phyloP scores from a whole-genome alignment of 2,888 invertebrate genomes.

The Phorcus lineatus region DNA sequence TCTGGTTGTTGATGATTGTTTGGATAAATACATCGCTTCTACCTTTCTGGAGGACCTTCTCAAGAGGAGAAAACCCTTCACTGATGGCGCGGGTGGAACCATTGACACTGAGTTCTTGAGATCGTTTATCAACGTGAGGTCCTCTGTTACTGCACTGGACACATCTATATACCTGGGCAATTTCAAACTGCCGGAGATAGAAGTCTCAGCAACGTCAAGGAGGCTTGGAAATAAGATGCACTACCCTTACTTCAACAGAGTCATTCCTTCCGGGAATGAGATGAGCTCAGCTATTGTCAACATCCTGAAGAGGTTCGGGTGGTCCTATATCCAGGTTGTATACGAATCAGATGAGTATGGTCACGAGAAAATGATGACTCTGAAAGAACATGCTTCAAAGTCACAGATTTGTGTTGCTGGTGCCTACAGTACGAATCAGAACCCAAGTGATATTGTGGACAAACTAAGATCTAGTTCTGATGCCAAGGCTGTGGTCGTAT shows the following conservation, averaged over 20 bases:
- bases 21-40: constrained; percentile 48
- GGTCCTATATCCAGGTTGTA: constrained; percentile 75
- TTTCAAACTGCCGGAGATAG: constrained; percentile 78
- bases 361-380: constrained; percentile 25
- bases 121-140: constrained; percentile 53
- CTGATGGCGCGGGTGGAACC: constrained; percentile 40
- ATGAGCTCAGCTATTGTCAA: constrained; percentile 66
- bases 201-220: constrained; percentile 49
- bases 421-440: constrained; percentile 30
- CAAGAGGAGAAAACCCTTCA: constrained; percentile 48
- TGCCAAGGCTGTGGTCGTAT: constrained; percentile 57
- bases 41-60: constrained; percentile 59
- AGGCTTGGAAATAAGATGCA: constrained; percentile 36
- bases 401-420: constrained; percentile 55
- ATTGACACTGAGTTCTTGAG: constrained; percentile 59
- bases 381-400: constrained; percentile 40
- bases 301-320: constrained; percentile 70
- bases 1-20: constrained; percentile 61
- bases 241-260: constrained; percentile 61
- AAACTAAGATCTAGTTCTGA: constrained; percentile 46
- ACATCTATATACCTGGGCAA: constrained; percentile 75
- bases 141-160: neutral
- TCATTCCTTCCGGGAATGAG: constrained; percentile 55
- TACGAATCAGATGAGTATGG: constrained; percentile 58
- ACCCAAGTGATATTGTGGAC: constrained; percentile 37